Conservation (phyloP, 2,888 invertebrate genomes). For the Pandemis corylana region DNA sequence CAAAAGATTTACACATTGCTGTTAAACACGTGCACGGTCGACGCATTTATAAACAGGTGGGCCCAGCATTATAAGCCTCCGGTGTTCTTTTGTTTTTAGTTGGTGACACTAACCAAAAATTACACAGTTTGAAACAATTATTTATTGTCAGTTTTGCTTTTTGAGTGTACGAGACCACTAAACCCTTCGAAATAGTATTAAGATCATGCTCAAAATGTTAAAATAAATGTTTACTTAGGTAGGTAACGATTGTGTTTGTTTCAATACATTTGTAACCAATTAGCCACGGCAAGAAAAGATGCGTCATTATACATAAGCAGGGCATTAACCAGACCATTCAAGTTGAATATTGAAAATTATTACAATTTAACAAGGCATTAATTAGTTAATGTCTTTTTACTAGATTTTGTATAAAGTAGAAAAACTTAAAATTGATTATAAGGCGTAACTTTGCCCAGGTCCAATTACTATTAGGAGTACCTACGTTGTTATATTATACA, state of each 20-base stretch:
- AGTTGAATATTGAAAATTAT: not conserved
- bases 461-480: too few species aligned
- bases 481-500: too few species aligned
- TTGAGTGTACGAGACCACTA: not conserved
- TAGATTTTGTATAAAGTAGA: too few species aligned
- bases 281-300: not conserved
- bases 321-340: conserved; percentile 3
- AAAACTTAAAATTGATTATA: too few species aligned
- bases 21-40: conserved; percentile 77
- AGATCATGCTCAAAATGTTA: not conserved
- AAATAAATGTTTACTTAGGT: conserved; percentile 6
- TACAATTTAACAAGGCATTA: not conserved
- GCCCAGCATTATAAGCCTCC: conserved; percentile 50
- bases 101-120: conserved; percentile 2
- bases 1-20: conserved; percentile 71
- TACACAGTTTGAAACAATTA: not conserved
- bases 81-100: conserved; percentile 26
- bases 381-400: not conserved
- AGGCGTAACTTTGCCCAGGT: too few species aligned
- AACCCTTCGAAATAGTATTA: not conserved
- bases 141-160: not conserved
- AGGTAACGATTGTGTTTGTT: conserved; percentile 6
- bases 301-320: conserved; percentile 3
- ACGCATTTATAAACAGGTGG: conserved; percentile 77
- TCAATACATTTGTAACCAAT: conserved; percentile 3